Percentiles rank a stretch among this genome's conserved stretches.
Evolutionary conservation across 2,888 invertebrate species (phyloP).

Genomic region (Galerucella calmariensis): DNA sequence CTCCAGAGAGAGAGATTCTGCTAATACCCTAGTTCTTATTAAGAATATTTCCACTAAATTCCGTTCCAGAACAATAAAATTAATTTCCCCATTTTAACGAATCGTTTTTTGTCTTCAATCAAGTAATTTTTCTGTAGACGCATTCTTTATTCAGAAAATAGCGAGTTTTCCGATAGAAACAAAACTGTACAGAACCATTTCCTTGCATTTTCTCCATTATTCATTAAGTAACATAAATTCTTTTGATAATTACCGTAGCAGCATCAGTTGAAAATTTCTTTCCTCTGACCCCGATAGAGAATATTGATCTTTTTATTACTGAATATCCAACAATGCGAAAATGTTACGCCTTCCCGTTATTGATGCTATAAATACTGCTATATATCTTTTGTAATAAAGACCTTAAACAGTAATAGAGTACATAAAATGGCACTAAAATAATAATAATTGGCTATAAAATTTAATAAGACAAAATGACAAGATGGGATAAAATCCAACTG

Average conservation of each 20-base stretch:
- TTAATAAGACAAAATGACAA: constrained; percentile 5
- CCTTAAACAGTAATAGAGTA: background rate
- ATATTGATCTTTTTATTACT: constrained; percentile 10
- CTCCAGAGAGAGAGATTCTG: too few species aligned
- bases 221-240: background rate
- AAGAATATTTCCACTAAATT: too few species aligned
- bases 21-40: too few species aligned
- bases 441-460: background rate
- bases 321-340: constrained; percentile 5
- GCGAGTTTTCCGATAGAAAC: too few species aligned
- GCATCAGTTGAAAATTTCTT: background rate
- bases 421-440: background rate
- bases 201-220: background rate
- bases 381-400: constrained; percentile 11
- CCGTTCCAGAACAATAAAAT: too few species aligned
- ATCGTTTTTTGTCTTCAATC: too few species aligned
- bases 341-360: constrained; percentile 1
- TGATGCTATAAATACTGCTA: constrained; percentile 9
- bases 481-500: too few species aligned
- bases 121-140: too few species aligned
- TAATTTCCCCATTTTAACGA: too few species aligned
- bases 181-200: background rate
- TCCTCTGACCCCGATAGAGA: background rate
- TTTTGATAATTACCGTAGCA: constrained; percentile 3
- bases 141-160: too few species aligned